Evolutionary conservation across 2,797 vertebrate species (phyloP).

Genomic region (Chaetodon trifasciatus): DNA sequence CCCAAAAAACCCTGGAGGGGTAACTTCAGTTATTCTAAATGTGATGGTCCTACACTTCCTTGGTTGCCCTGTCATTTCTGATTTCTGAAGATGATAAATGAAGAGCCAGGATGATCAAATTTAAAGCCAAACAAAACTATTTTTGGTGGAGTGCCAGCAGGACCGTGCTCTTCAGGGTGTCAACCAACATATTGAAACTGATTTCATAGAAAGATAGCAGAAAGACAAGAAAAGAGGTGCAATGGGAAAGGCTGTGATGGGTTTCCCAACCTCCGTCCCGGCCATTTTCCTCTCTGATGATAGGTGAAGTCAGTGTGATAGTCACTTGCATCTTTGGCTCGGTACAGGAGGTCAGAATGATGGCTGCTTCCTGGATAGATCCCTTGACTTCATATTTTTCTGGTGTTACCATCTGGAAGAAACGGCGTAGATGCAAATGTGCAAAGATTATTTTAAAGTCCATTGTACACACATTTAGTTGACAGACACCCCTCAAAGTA

Average conservation of each 20-base stretch:
- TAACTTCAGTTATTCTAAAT: background rate
- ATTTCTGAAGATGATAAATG: conserved; percentile 20
- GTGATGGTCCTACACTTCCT: conserved; percentile 70
- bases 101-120: conserved; percentile 16
- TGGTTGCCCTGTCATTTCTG: conserved; percentile 17
- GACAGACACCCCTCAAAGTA: background rate
- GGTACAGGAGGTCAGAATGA: conserved; percentile 92
- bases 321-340: conserved; percentile 99
- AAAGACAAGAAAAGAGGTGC: conserved; percentile 67
- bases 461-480: background rate
- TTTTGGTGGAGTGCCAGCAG: conserved; percentile 90
- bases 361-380: conserved; percentile 92
- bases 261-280: conserved; percentile 96
- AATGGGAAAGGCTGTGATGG: conserved; percentile 77
- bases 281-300: conserved; percentile 94
- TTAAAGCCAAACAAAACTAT: conserved; percentile 16
- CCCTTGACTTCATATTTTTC: conserved; percentile 98
- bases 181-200: conserved; percentile 78
- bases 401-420: conserved; percentile 93
- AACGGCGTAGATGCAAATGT: conserved; percentile 10
- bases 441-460: background rate
- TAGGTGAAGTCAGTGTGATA: conserved; percentile 97
- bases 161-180: conserved; percentile 86
- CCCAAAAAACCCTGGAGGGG: conserved; percentile 43
- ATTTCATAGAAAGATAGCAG: conserved; percentile 73